phyloP scores from a whole-genome alignment of 2,888 invertebrate species.

The Troilus luridus region DNA sequence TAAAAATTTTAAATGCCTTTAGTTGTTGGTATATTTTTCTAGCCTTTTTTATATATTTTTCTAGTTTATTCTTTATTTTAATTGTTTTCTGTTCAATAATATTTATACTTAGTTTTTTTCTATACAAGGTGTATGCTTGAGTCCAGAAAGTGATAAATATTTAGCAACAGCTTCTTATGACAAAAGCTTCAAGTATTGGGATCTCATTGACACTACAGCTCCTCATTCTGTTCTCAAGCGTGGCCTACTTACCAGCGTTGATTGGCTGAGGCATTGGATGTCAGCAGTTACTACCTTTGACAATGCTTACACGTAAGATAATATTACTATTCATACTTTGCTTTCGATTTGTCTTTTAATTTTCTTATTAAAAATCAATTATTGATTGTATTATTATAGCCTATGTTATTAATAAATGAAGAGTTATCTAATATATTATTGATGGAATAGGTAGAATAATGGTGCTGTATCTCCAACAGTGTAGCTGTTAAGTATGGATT shows the following conservation, averaged over 20 bases:
- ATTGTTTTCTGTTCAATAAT: constrained; percentile 14
- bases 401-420: too few species aligned
- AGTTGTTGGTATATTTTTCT: constrained; percentile 65
- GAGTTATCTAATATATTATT: too few species aligned
- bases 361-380: not conserved
- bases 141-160: constrained; percentile 72
- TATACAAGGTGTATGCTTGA: constrained; percentile 63
- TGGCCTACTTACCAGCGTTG: constrained; percentile 71
- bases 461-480: not conserved
- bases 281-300: constrained; percentile 68
- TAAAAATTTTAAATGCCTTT: too few species aligned
- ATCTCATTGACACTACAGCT: constrained; percentile 72
- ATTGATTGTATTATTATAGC: not conserved
- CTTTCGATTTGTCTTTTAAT: not conserved
- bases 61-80: constrained; percentile 71
- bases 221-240: constrained; percentile 69
- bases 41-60: too few species aligned
- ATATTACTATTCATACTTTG: not conserved
- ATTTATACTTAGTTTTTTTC: not conserved
- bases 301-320: constrained; percentile 68
- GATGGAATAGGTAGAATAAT: not conserved
- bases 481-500: not conserved
- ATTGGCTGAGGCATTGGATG: constrained; percentile 73
- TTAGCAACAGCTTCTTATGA: constrained; percentile 78
- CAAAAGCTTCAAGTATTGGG: constrained; percentile 80